Evolutionary conservation across 2,113 vertebrate species (phyloP).

Genomic region (Motacilla alba): DNA sequence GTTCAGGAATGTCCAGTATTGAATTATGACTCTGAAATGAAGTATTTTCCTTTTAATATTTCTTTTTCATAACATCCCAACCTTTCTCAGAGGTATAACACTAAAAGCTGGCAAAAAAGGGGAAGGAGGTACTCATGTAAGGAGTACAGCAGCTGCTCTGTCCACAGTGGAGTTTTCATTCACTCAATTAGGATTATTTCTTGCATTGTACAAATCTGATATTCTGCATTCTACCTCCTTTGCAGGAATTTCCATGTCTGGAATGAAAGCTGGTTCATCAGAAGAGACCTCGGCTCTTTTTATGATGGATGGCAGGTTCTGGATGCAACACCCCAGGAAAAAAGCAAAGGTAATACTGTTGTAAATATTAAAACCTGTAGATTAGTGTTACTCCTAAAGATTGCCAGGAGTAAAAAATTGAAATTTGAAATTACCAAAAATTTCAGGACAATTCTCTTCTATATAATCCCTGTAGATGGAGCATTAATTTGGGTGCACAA

Average conservation of each 20-base stretch:
- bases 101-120: not conserved
- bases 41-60: not conserved
- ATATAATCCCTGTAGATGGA: not conserved
- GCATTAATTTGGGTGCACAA: not conserved
- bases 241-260: constrained; percentile 64
- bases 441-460: not conserved
- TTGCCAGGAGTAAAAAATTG: not conserved
- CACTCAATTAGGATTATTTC: not conserved
- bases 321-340: constrained; percentile 67
- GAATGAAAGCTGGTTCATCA: constrained; percentile 66
- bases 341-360: constrained; percentile 45
- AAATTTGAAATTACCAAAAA: not conserved
- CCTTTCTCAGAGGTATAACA: not conserved
- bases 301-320: constrained; percentile 69
- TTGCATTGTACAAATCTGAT: not conserved
- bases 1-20: not conserved
- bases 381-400: not conserved
- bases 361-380: not conserved
- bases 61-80: not conserved
- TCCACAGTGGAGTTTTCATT: not conserved
- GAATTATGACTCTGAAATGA: not conserved
- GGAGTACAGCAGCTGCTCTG: not conserved
- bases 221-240: not conserved
- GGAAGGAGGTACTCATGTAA: not conserved
- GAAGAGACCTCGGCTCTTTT: constrained; percentile 45